Conservation (phyloP, 2,888 invertebrate species). For the Halocaridina rubra region DNA sequence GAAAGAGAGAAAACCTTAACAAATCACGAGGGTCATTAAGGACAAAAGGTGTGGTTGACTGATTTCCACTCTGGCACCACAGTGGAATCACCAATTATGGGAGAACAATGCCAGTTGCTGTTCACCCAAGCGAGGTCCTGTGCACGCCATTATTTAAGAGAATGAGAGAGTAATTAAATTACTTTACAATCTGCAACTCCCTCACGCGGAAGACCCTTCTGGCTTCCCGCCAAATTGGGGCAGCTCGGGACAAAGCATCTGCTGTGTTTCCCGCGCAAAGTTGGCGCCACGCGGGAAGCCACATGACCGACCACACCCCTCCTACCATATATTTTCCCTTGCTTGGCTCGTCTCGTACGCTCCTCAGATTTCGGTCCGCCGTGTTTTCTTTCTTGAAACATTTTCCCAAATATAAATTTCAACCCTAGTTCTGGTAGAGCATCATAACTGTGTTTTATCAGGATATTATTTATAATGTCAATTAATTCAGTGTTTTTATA, state of each 20-base stretch:
- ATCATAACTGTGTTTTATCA: no score
- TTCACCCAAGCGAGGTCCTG: not conserved
- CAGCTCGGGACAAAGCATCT: not conserved
- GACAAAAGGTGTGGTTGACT: not conserved
- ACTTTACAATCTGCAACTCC: not conserved
- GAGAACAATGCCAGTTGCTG: not conserved
- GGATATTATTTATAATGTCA: no score
- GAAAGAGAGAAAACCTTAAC: not conserved
- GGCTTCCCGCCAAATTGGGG: slow-evolving; percentile 12
- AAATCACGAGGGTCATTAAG: not conserved
- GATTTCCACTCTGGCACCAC: not conserved
- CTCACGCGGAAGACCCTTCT: not conserved
- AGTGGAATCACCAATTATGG: not conserved
- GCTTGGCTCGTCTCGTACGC: no score
- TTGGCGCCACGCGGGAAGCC: not conserved
- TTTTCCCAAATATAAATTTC: no score
- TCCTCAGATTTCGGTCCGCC: no score
- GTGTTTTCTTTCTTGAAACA: no score
- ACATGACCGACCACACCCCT: not conserved
- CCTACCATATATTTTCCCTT: no score
- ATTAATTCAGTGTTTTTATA: no score
- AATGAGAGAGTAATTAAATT: slow-evolving; percentile 4
- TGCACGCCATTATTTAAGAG: not conserved
- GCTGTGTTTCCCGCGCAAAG: not conserved
- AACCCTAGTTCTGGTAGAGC: no score